Conservation (phyloP, 2,888 invertebrate genomes). For the Sepioteuthis lessoniana region DNA sequence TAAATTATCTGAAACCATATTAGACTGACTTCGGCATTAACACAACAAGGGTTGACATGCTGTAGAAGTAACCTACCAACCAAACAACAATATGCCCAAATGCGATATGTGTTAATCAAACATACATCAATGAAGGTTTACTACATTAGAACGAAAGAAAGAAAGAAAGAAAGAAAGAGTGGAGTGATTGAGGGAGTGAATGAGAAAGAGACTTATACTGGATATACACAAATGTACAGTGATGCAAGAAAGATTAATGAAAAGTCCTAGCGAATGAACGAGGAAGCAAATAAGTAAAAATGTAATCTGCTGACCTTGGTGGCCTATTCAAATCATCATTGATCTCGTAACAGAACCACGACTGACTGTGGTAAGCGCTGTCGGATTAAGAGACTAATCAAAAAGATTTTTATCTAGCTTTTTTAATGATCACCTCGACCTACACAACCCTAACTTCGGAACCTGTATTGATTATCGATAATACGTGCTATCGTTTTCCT, state of each 20-base stretch:
- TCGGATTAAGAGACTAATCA: background rate
- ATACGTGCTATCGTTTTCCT: background rate
- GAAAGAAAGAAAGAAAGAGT: background rate
- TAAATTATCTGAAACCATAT: no score
- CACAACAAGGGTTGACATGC: no score
- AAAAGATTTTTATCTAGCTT: background rate
- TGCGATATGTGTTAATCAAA: no score
- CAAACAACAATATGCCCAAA: no score
- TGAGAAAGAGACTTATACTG: no score
- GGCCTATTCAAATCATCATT: background rate
- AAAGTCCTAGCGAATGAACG: background rate
- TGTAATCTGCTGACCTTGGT: background rate
- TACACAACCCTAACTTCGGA: background rate
- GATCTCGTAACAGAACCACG: background rate
- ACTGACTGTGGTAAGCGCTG: background rate
- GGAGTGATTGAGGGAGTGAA: background rate
- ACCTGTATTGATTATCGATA: background rate
- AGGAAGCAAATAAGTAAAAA: background rate
- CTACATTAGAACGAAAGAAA: background rate
- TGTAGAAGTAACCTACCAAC: no score
- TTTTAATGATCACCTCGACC: background rate
- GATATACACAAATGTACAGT: background rate
- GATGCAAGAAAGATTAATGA: background rate
- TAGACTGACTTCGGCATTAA: no score
- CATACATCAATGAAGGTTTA: no score